Evolutionary conservation across 2,797 vertebrate genomes (phyloP), one percentile per base, ranked within the genome.

Genomic region (Menidia menidia): DNA sequence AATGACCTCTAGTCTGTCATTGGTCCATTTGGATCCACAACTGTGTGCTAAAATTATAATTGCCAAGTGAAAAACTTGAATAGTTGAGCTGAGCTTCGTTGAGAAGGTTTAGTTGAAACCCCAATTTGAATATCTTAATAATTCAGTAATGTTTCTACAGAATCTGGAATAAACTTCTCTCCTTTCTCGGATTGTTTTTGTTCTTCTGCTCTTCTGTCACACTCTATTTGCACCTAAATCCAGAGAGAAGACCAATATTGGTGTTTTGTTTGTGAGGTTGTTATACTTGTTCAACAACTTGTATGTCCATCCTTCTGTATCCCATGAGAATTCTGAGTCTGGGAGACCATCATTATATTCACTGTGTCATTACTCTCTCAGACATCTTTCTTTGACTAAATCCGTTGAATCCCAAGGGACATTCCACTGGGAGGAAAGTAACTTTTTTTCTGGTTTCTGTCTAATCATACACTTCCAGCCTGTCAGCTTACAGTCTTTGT

Each of bases 401-500:
- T 77, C 82, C 68, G 64, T 50, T 18, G 61, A 53, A 73, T 35
- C 53, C 78, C 74, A 71, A 69, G 69, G 39, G 78, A 81, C 75
- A 70, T 82, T 80, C 85, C 73, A 68, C 75, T 66, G 65, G 67
- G 74, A 74, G 71, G 61, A 76, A 67, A 81, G 73, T 76, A 61
- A 78, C 73, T 87, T 82, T 78, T 87, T 83, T 25, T 25, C 25
- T 85, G 68, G 70, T 68, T 70, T 67, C 60, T 33, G 64, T 85
- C 78, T 83, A 84, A 87, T 88, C 86, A 82, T 16, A 57, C 44
- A 60, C 61, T 70, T 83, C 63, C 56, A 84, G 64, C 69, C 73
- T 54, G 67, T 51, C 32, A 77, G 64, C 62, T 65, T 47, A 33
- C 62, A 64, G 73, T 78, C 74, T 82, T 78, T 80, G 70, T 69